Percentiles rank a stretch among this genome's conserved stretches.
These are phyloP conservation scores for Pseudorasbora parva DNA, from an alignment of 2,113 vertebrate species.

Conservation along the genomic window DNA sequence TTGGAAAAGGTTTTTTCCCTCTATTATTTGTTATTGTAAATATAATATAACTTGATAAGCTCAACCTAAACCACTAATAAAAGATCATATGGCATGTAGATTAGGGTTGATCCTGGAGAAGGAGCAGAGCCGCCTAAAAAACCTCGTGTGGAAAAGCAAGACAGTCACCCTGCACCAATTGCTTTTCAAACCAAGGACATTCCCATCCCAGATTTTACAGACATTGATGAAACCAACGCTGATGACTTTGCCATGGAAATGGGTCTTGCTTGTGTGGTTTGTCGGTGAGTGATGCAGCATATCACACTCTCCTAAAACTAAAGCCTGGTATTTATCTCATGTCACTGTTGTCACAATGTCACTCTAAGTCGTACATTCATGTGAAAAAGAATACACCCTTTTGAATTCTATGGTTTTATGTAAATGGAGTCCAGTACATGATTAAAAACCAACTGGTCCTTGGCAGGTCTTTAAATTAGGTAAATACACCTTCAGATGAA, in stretches of 20 bases:
- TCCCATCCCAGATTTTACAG: conserved; percentile 85
- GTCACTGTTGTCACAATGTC: not conserved
- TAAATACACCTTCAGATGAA: no score
- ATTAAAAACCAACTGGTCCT: no score
- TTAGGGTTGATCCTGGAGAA: conserved; percentile 83
- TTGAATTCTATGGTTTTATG: no score
- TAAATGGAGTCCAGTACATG: no score
- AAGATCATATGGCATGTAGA: conserved; percentile 65
- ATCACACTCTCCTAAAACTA: not conserved
- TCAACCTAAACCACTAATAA: not conserved
- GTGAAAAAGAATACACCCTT: no score
- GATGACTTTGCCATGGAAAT: conserved; percentile 99
- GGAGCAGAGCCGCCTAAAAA: conserved; percentile 87
- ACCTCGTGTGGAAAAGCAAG: conserved; percentile 87
- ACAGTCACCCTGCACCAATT: conserved; percentile 87
- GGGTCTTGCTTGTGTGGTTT: conserved; percentile 96
- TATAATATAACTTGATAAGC: not conserved
- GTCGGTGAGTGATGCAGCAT: conserved; percentile 78
- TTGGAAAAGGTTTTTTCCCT: conserved; percentile 83
- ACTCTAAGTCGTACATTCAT: no score
- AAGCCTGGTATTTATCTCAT: not conserved
- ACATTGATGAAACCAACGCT: conserved; percentile 94
- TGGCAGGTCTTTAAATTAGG: no score
- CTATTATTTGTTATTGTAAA: not conserved
- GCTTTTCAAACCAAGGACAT: conserved; percentile 89